These are phyloP conservation scores for Oreochromis tanganicae DNA, from an alignment of 2,113 vertebrate genomes.

Conservation along the genomic window DNA sequence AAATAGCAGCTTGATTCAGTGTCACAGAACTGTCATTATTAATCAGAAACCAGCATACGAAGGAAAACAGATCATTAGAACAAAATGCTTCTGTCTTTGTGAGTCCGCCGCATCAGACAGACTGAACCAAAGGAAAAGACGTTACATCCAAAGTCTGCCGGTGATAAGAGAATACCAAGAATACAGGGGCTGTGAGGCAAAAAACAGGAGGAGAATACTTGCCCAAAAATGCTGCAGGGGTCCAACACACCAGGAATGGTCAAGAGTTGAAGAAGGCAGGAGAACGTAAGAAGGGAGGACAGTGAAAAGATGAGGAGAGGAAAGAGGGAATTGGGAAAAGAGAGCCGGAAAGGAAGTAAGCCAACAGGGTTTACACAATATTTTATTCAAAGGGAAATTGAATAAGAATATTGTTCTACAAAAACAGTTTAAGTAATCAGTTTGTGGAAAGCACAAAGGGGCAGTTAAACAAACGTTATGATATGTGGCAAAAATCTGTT, in stretches of 20 bases:
- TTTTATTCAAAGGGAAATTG: constrained; percentile 66
- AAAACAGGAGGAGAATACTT: constrained; percentile 65
- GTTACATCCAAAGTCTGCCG: constrained; percentile 12
- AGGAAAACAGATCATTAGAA: not conserved
- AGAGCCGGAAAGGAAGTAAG: not conserved
- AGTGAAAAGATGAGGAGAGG: not conserved
- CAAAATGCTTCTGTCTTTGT: not conserved
- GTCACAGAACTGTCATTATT: not conserved
- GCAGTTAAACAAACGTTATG: not conserved
- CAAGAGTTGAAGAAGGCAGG: constrained; percentile 66
- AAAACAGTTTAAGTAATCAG: not conserved
- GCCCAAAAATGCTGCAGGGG: constrained; percentile 59
- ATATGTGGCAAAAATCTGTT: not conserved
- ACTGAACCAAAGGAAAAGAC: not conserved
- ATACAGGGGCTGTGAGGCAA: constrained; percentile 6
- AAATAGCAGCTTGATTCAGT: constrained; percentile 13
- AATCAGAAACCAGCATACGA: constrained; percentile 20
- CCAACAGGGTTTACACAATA: constrained; percentile 65
- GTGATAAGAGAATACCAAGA: not conserved
- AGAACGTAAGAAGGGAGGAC: not conserved
- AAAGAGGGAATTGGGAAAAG: not conserved
- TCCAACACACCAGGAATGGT: constrained; percentile 74
- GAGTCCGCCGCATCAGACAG: not conserved
- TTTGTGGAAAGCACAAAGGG: not conserved
- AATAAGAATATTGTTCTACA: constrained; percentile 67